These are phyloP conservation scores for Chrysina gloriosa DNA, from an alignment of 2,888 invertebrate species.

Conservation along the genomic window DNA sequence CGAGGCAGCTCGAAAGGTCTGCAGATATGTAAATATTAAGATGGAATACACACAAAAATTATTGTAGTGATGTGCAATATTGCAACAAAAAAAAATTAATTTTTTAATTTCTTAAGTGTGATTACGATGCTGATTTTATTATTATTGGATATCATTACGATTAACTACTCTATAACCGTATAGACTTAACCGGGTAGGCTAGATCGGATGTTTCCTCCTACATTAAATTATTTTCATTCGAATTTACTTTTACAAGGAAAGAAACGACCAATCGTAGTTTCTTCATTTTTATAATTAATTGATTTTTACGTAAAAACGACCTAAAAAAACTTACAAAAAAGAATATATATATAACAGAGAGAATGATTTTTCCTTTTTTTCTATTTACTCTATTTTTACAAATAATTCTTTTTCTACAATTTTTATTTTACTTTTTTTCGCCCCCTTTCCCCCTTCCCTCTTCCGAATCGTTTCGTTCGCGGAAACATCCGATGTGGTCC, in stretches of 20 bases:
- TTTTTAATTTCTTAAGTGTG: slow-evolving; percentile 29
- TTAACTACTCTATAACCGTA: neutral
- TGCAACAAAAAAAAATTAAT: slow-evolving; percentile 22
- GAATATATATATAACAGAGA: neutral
- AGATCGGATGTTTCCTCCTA: too few species aligned
- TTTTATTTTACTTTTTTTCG: slow-evolving; percentile 1
- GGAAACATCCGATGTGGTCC: slow-evolving; percentile 26
- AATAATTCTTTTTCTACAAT: neutral
- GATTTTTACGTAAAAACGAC: slow-evolving; percentile 1
- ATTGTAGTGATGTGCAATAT: slow-evolving; percentile 41
- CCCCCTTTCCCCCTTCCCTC: too few species aligned
- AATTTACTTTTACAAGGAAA: neutral
- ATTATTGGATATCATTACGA: neutral
- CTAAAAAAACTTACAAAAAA: slow-evolving; percentile 12
- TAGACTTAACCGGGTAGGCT: neutral
- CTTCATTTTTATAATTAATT: slow-evolving; percentile 1
- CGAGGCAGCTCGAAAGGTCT: too few species aligned
- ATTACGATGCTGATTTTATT: neutral
- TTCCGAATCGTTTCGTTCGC: neutral
- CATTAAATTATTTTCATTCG: too few species aligned
- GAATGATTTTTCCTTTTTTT: neutral
- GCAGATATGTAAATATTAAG: neutral
- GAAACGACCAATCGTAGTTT: neutral
- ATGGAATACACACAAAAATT: slow-evolving; percentile 22
- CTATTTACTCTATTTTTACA: slow-evolving; percentile 3